phyloP scores from a whole-genome alignment of 92 coral and sea anemone species.

The Nematostella vectensis region DNA sequence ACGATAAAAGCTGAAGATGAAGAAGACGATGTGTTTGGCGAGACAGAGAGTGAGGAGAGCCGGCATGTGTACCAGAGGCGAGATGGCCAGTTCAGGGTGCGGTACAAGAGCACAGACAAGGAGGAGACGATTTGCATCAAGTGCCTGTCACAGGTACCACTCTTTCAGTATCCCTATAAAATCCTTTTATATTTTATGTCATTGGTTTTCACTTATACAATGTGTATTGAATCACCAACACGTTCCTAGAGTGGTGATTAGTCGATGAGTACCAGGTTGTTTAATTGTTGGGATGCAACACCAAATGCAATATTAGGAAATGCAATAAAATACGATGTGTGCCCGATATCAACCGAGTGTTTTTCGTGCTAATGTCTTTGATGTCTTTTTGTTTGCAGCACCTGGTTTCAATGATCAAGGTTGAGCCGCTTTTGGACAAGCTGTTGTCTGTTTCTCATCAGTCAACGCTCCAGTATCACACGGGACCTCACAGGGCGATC shows the following conservation, averaged over 20 bases:
- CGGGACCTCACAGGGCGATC: constrained; percentile 43
- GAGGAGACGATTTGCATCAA: constrained; percentile 87
- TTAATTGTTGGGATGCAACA: too few relatives aligned
- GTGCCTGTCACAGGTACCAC: constrained; percentile 83
- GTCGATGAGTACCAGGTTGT: too few relatives aligned
- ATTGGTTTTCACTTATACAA: neutral
- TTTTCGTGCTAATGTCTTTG: too few relatives aligned
- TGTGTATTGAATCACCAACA: too few relatives aligned
- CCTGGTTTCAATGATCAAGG: constrained; percentile 63
- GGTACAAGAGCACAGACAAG: constrained; percentile 94
- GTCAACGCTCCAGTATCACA: constrained; percentile 66
- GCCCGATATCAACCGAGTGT: too few relatives aligned
- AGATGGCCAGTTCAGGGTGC: constrained; percentile 84
- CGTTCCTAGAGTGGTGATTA: too few relatives aligned
- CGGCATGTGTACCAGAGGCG: constrained; percentile 48
- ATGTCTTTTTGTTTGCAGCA: too few relatives aligned
- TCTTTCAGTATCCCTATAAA: neutral
- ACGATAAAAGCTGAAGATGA: constrained; percentile 75
- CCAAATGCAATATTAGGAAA: too few relatives aligned
- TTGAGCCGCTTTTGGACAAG: constrained; percentile 54
- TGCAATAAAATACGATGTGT: too few relatives aligned
- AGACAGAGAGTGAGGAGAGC: constrained; percentile 34
- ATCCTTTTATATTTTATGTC: neutral
- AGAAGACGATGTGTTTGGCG: constrained; percentile 72
- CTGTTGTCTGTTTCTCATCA: constrained; percentile 62